Base-by-base conservation (phyloP, 2,888 invertebrate species). In the Zaprionus bogoriensis region DNA sequence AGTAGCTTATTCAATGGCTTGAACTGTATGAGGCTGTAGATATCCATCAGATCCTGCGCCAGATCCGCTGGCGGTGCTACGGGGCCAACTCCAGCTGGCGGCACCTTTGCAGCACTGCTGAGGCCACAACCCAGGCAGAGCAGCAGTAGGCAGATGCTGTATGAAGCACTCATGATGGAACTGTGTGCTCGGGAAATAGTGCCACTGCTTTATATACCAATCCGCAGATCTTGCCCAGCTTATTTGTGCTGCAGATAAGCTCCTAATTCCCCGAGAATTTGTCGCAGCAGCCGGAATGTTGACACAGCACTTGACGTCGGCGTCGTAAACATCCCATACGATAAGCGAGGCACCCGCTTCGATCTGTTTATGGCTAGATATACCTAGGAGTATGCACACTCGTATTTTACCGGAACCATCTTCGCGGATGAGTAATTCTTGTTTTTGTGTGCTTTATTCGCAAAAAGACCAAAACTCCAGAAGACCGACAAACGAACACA, bases 401-500 rank as follows among this genome's bases (percentile, higher is more conserved):
- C 38, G 7, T 41, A 36, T 65, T 53, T 39, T 25, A 58, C 74
- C 74, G 74, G 69, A 72, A 68, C 64, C 53, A 70, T 25, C 25
- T 47, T 27, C 44, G 6, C 36, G 50, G 30, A 39, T 61, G 57
- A 41, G 12, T 58, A 46, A 51, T 59, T 61, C 5, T 47, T 45
- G 62, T 72, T 69, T 74, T 70, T 66, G 54, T 67, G 70, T 67
- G 67, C 77, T 80, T 80, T 80, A 80, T 80, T 80, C 45, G 63
- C 58, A 74, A 80, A 78, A 71, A 71, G 62, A 75, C 65, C 70
- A 77, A 81, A 61, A 77, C 69, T 84, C 62, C 69, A 67, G 53
- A 58, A 55, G 66, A 65, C 53, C 63, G 73, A 72, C 65, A 82
- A 84, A 78, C 85, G 69, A 81, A 81, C 82, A 85, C 82, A 76